Evolutionary conservation across 2,797 vertebrate genomes (phyloP), one percentile per base, ranked within the genome.

Genomic region (Vireo griseus): DNA sequence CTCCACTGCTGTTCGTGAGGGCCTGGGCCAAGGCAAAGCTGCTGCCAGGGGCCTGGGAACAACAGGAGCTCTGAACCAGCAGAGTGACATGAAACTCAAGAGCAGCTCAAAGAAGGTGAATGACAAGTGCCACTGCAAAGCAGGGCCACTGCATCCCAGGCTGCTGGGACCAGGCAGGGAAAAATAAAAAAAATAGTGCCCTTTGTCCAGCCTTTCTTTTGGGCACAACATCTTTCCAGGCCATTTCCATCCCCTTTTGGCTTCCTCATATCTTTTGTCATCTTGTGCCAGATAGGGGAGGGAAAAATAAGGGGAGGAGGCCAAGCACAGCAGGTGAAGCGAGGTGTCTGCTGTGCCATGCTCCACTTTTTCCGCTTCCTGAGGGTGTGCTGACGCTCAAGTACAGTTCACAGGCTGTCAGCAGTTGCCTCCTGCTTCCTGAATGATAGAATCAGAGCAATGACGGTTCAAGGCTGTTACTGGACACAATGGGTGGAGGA

Each of bases 381-480:
- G 58, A 87, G 78, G 84, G 31, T 1, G n/a, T 85, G 86, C 91
- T 91, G 91, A 44, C 62, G 74, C 78, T 63, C 35, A 66, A 83
- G 76, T n/a, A 48, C 73, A 90, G 92, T 65, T 76, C 76, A 24
- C 61, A 19, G 90, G 20, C 82, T 62, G 76, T 78, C 79, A 94
- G 94, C 94, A 86, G 54, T 62, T 75, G 58, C 90, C 90, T 95
- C 47, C 91, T 93, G 88, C 88, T 95, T 96, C 94, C 93, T 90
- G 95, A 90, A 48, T 22, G 76, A 92, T 40, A 92, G 91, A 90
- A 90, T 74, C 79, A 59, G 92, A 90, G 88, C 77, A 75, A 18
- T 42, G 88, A 71, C 10, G 0, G 88, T 94, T 95, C 96, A 95
- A 92, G 93, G 94, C 83, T 90, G 62, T 66, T 72, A 55, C 69